These are phyloP conservation scores for Megaptera novaeangliae DNA, from an alignment of 2,113 vertebrate species.

Conservation along the genomic window DNA sequence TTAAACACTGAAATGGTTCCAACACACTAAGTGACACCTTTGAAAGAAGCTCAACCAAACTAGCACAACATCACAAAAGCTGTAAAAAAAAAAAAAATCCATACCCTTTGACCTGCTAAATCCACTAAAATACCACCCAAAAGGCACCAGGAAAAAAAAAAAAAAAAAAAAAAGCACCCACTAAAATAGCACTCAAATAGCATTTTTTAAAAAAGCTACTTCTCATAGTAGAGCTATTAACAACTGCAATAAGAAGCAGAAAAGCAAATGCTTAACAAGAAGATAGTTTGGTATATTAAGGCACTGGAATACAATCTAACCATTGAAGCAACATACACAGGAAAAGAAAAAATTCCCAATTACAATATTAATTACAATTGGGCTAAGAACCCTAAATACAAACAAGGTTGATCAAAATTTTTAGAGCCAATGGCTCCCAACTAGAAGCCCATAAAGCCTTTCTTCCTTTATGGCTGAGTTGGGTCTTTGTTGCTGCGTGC, in stretches of 20 bases:
- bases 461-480: too few species aligned
- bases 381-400: neutral
- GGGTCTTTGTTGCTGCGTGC: too few species aligned
- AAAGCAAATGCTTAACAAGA: neutral
- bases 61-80: neutral
- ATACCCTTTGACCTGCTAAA: neutral
- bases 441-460: neutral
- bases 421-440: neutral
- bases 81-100: neutral
- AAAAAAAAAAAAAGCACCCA: neutral
- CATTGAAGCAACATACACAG: neutral
- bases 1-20: neutral
- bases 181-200: neutral
- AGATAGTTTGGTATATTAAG: neutral
- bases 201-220: neutral
- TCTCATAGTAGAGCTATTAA: neutral
- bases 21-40: neutral
- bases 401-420: neutral
- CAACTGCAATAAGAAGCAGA: neutral
- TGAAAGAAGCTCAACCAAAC: neutral
- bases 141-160: neutral
- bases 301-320: neutral
- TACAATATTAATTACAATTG: neutral
- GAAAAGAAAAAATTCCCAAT: neutral
- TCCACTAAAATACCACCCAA: neutral